Base-by-base conservation (phyloP, 2,797 vertebrate genomes). In the Xyrichtys novacula region DNA sequence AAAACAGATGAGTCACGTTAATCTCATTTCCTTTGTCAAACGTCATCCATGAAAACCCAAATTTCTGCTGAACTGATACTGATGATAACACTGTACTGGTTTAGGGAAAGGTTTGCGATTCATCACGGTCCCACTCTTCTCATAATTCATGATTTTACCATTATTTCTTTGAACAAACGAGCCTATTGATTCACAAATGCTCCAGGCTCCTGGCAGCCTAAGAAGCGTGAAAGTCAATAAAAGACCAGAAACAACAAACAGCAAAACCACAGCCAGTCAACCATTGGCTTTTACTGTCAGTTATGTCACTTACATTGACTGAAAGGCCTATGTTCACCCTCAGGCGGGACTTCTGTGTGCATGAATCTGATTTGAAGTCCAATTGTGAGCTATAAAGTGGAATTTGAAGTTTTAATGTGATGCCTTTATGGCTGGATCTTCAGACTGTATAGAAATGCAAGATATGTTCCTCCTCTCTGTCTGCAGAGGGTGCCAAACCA, bases 401-500 rank as follows among this genome's bases (percentile, higher is more conserved):
- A 11, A 19, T 16, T 29, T 34, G 8, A 47, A n/a, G 44, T 46
- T 15, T 23, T 14, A 20, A 48, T n/a, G 3, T 11, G 17, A 47
- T 22, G 5, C 22, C 22, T 62, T 47, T 19, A 20, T 26, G 14
- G 15, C n/a, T 19, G 12, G 10, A 53, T n/a, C 44, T 44, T 19
- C 16, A 7, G 17, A 10, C 34, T n/a, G 15, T 1, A 22, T 58
- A 0, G 1, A 36, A 53, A 23, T 46, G 31, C 10, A 58, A 39
- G 63, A 43, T 25, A 28, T 31, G 28, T 80, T 19, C 19, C n/a
- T 57, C 23, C 14, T 59, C 8, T 80, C 28, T 11, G 69, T 57
- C 91, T 65, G 70, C 77, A 88, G 91, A 69, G 69, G 88, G 87
- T 84, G 72, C 56, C 80, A 90, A 16, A 88, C n/a, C 16, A 73